phyloP scores from a whole-genome alignment of 2,113 vertebrate species.

The Salvelinus fontinalis region DNA sequence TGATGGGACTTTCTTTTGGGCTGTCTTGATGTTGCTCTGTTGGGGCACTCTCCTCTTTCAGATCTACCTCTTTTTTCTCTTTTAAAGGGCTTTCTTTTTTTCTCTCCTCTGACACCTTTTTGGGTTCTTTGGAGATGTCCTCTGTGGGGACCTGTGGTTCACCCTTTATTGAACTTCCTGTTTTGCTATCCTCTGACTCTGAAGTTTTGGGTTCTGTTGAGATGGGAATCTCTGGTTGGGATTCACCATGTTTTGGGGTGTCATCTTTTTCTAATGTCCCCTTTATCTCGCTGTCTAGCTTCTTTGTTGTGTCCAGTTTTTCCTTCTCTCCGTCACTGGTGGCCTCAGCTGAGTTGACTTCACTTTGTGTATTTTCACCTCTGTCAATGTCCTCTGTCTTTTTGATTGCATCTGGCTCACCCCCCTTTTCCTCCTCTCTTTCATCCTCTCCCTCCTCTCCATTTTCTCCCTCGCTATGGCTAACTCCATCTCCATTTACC shows the following conservation, averaged over 20 bases:
- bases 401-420: conserved; percentile 22
- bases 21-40: no score
- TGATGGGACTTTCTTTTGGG: conserved; percentile 9
- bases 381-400: background rate
- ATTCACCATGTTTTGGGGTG: conserved; percentile 13
- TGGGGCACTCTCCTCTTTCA: conserved; percentile 4
- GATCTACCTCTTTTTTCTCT: background rate
- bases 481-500: conserved; percentile 9
- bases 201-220: no score
- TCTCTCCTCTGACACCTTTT: no score
- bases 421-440: conserved; percentile 8
- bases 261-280: conserved; percentile 8
- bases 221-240: conserved; percentile 11
- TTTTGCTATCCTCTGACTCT: conserved; percentile 1
- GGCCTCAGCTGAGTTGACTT: conserved; percentile 9
- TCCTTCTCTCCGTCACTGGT: background rate
- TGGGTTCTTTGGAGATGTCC: no score
- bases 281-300: background rate
- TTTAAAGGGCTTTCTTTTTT: conserved; percentile 11
- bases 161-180: background rate
- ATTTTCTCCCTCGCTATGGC: conserved; percentile 5
- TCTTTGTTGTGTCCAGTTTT: background rate
- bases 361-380: conserved; percentile 21
- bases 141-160: no score
- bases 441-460: background rate